Evolutionary conservation across 2,888 invertebrate species (phyloP).

Genomic region (Trichopria drosophilae): DNA sequence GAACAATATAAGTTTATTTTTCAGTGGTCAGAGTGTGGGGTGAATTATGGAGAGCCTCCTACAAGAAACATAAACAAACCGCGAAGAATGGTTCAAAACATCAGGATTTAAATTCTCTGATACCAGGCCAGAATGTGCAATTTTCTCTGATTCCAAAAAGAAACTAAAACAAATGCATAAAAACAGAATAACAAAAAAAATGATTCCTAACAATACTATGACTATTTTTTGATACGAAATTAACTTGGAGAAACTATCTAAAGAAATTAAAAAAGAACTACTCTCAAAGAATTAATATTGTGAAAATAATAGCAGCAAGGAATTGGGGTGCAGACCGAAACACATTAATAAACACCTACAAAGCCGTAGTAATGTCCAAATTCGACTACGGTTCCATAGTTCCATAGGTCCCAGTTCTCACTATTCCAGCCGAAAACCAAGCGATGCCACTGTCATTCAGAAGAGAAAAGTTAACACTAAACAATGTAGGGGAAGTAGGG

Average conservation of each 20-base stretch:
- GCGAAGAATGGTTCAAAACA: too few species aligned
- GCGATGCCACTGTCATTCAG: too few species aligned
- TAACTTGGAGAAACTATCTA: conserved; percentile 30
- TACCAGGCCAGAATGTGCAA: too few species aligned
- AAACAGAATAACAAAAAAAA: too few species aligned
- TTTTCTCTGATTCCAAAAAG: too few species aligned
- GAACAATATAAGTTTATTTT: conserved; percentile 27
- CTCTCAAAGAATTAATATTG: conserved; percentile 22
- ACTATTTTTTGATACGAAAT: conserved; percentile 25
- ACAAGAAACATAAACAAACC: conserved; percentile 12
- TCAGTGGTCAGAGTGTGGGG: conserved; percentile 16
- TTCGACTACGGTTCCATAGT: conserved; percentile 34
- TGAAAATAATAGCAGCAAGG: conserved; percentile 22
- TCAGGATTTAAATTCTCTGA: too few species aligned
- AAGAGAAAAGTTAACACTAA: too few species aligned
- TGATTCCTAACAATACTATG: conserved; percentile 28
- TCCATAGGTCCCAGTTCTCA: too few species aligned
- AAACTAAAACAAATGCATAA: too few species aligned
- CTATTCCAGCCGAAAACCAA: too few species aligned
- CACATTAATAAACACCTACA: conserved; percentile 16
- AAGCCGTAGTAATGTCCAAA: conserved; percentile 26
- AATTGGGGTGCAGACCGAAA: conserved; percentile 30
- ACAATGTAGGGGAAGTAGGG: too few species aligned
- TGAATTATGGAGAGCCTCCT: conserved; percentile 14
- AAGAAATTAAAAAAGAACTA: conserved; percentile 17